Evolutionary conservation across 2,888 invertebrate species (phyloP), one percentile per base, ranked within the genome.

Genomic region (Ophioninae sp.): DNA sequence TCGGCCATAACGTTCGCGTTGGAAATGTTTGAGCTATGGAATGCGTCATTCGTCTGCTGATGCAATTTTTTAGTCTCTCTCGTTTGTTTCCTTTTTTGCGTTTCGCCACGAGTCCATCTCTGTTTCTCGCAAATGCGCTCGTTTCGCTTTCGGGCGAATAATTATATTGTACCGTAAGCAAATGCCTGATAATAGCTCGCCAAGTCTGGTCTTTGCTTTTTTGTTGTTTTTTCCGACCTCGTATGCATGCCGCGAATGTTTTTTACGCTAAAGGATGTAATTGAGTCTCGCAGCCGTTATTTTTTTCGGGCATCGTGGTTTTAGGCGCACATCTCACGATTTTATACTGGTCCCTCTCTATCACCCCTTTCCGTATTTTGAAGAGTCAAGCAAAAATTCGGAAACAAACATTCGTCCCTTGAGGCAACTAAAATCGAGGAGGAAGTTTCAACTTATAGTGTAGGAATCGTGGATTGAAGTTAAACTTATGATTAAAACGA

Each of bases 261-360:
- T 71, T 65, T 64, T 76, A 76, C 74, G 56, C 64, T 69, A 67
- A 59, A 44, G 71, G 22, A 73, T 79, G 73, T 79, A 79, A 75
- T 74, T 75, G 75, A 39, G 30, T 64, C 65, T 68, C 39, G 22
- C 68, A 61, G 59, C 9, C 63, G 22, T 44, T 30, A 3, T 13
- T 44, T 9, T 71, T 51, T 61, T 41, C 13, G 10, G 63, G 44
- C 51, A 20, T 61, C 76, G 65, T 76, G 71, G 71, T 76, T 71
- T 76, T 81, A 76, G 75, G 64, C 59, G 71, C 74, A 23, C 69
- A 64, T 67, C 22, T 59, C 41, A 68, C 30, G 71, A 67, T 72
- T 73, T 30, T 67, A 20, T 10, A 44, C 7, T 74, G 13, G 37
- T 10, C 77, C 61, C 64, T 74, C 65, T 56, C 23, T 74, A 30